Evolutionary conservation across 1,140 invertebrate genomes (phyloP), one percentile per base, ranked within the genome.

Genomic region (Grapholita molesta): DNA sequence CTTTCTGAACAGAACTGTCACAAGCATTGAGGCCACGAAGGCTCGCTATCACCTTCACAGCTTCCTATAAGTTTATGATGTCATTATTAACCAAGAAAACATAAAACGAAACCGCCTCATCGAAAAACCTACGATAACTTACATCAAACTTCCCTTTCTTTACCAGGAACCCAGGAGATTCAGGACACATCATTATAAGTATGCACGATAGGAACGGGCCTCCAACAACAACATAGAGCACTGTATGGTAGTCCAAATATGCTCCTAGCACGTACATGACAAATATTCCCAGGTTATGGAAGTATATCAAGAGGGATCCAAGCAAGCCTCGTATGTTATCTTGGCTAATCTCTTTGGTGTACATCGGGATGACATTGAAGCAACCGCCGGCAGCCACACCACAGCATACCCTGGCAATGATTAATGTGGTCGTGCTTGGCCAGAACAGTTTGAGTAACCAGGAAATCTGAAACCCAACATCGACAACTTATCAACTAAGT

Each of bases 101-200:
- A 28, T 2, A 12, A 35, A n/a, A n/a, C n/a, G 11, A 35, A 35
- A 12, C 33, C 32, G 9, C 12, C 9, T n/a, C 33, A 35, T 0
- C 33, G 12, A 12, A 11, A 33, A 33, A 8, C 32, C 8, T 9
- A 11, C 11, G 0, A 33, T 35, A 12, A 79, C 74, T 73, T 75
- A 91, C 90, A 66, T 91, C 74, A 28, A 75, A 61, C 52, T 83
- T 86, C 24, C 90, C 88, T 0, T 68, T 66, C 33, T 89, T 89
- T 8, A 91, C 76, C 52, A 93, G 74, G 32, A 85, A 86, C 23
- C 88, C 84, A 0, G 93, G 92, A 0, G 92, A 92, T 52, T 93
- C 93, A 0, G 92, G 92, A 67, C 90, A 78, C 70, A 91, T 92
- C 32, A 87, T 70, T 15, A 91, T 83, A 6, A 88, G 67, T 0